phyloP scores from a whole-genome alignment of 2,888 invertebrate genomes.

The Stratiomys singularior region DNA sequence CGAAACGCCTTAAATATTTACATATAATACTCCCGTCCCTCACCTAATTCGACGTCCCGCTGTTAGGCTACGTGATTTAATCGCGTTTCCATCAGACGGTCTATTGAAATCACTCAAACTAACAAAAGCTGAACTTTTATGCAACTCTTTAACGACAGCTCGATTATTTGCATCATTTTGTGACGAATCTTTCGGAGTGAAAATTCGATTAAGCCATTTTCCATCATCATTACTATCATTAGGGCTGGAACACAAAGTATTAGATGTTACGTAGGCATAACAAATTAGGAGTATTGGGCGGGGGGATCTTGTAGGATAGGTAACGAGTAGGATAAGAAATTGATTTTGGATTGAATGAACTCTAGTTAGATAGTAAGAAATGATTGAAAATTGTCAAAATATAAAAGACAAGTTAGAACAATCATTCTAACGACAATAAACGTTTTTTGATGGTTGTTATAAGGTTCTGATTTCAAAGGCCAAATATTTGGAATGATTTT shows the following conservation, averaged over 20 bases:
- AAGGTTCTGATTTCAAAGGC: no score
- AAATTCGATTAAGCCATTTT: conserved; percentile 66
- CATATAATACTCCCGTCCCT: conserved; percentile 58
- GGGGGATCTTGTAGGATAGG: no score
- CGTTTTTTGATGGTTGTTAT: no score
- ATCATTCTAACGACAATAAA: no score
- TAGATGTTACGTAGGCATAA: conserved; percentile 10
- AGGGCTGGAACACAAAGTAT: conserved; percentile 49
- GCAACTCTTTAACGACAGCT: conserved; percentile 61
- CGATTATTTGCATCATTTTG: conserved; percentile 48
- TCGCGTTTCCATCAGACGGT: conserved; percentile 62
- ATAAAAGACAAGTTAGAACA: no score
- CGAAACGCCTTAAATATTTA: conserved; percentile 2
- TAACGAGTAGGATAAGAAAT: no score
- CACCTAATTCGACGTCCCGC: conserved; percentile 67
- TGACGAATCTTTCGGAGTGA: conserved; percentile 57
- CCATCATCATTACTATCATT: conserved; percentile 55
- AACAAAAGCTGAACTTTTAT: conserved; percentile 58
- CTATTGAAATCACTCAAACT: conserved; percentile 63
- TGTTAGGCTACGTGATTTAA: conserved; percentile 61
- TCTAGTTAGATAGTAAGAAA: no score
- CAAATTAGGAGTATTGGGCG: neutral
- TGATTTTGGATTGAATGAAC: no score
- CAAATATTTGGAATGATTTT: no score
- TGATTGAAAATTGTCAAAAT: no score